phyloP scores from a whole-genome alignment of 2,797 vertebrate species.

The Pelobates cultripes region DNA sequence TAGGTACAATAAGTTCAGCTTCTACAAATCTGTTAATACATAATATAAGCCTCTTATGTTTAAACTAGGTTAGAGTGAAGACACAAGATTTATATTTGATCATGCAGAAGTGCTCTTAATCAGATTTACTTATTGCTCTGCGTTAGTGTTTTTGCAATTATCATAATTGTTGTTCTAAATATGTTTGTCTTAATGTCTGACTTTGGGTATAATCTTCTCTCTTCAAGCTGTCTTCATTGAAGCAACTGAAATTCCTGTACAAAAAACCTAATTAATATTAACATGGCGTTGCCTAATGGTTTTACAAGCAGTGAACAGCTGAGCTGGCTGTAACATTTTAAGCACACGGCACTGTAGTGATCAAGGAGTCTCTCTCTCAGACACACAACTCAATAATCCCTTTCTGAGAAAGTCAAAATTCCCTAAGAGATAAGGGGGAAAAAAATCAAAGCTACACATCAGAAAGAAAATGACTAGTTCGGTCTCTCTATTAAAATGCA shows the following conservation, averaged over 20 bases:
- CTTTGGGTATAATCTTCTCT: conserved; percentile 80
- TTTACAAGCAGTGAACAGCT: conserved; percentile 75
- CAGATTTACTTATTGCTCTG: conserved; percentile 90
- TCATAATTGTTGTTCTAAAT: conserved; percentile 97
- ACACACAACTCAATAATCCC: conserved; percentile 83
- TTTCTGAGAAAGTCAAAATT: conserved; percentile 82
- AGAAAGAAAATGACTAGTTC: conserved; percentile 75
- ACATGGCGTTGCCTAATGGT: conserved; percentile 82
- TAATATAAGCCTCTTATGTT: conserved; percentile 93
- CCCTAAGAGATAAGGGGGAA: conserved; percentile 71
- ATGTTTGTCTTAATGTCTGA: conserved; percentile 86
- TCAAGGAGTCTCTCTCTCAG: conserved; percentile 81
- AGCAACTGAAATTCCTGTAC: conserved; percentile 81
- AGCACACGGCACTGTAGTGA: conserved; percentile 81
- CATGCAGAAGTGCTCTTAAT: conserved; percentile 93
- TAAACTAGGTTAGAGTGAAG: conserved; percentile 87
- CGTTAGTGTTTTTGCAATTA: conserved; percentile 94
- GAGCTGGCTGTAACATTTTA: conserved; percentile 77
- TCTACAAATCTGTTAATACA: conserved; percentile 94
- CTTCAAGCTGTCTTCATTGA: conserved; percentile 64
- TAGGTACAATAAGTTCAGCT: conserved; percentile 89
- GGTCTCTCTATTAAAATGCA: conserved; percentile 78
- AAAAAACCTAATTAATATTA: conserved; percentile 91
- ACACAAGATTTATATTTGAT: conserved; percentile 98
- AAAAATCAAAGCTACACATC: conserved; percentile 80